Evolutionary conservation across 2,888 invertebrate species (phyloP).

Genomic region (Meloe dianella): DNA sequence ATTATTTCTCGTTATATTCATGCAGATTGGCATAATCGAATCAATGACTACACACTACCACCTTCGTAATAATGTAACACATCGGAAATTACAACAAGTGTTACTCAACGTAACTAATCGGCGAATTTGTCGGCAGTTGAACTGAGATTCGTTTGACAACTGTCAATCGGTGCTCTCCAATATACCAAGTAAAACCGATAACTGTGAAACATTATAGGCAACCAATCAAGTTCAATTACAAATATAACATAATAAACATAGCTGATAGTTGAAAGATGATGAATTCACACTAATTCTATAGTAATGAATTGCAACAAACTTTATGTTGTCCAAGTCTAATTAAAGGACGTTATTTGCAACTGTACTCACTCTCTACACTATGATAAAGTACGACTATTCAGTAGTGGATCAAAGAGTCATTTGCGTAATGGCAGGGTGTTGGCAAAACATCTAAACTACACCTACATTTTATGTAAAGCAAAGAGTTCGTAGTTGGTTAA

Average conservation of each 20-base stretch:
- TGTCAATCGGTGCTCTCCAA: constrained; percentile 37
- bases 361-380: constrained; percentile 1
- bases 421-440: constrained; percentile 11
- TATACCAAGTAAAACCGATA: background rate
- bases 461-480: background rate
- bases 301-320: constrained; percentile 27
- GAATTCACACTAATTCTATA: background rate
- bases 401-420: constrained; percentile 17
- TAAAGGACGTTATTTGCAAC: constrained; percentile 28
- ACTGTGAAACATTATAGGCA: background rate
- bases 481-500: background rate
- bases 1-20: background rate
- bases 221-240: background rate
- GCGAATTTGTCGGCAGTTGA: constrained; percentile 46
- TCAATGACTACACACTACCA: constrained; percentile 37
- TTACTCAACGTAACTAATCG: constrained; percentile 37
- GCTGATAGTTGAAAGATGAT: background rate
- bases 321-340: constrained; percentile 24
- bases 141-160: constrained; percentile 41
- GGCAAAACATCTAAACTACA: constrained; percentile 10
- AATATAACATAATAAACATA: background rate
- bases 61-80: constrained; percentile 32
- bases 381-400: constrained; percentile 18
- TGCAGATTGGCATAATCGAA: constrained; percentile 28
- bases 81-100: constrained; percentile 40